Evolutionary conservation across 2,888 invertebrate genomes (phyloP), one percentile per base, ranked within the genome.

Genomic region (Andrena flavipes): DNA sequence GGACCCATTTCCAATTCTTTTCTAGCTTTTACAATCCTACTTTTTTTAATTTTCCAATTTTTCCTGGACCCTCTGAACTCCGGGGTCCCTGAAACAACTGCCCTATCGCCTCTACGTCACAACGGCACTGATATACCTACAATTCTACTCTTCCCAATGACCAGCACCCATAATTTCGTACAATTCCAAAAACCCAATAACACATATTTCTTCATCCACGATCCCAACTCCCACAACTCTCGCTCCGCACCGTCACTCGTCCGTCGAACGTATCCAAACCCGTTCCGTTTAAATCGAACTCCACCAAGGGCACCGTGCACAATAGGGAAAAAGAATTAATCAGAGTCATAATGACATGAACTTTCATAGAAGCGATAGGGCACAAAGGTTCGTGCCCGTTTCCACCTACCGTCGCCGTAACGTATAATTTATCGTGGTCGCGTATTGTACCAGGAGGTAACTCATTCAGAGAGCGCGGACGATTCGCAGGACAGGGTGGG

Each of bases 401-500:
- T 62, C 13, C 42, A 63, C 8, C 30, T 48, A 35, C 16, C 23
- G 79, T 16, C 6, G 29, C 16, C 49, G 59, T 71, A 35, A 51
- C 75, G 54, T 72, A 59, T 71, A 74, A 84, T 82, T 84, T 74
- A 77, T 75, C 20, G 49, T 42, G 67, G 65, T 26, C 69, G 26
- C 26, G 67, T 13, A 72, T 80, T 75, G 82, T 81, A 63, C 59
- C 42, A 49, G 56, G 30, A 51, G 72, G 62, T 74, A 70, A 67
- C 74, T 63, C 74, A 79, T 87, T 79, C 42, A 42, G 71, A 51
- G 69, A 68, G 73, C 42, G 51, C 62, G 74, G 69, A 56, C 82
- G 64, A 76, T 76, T 78, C 62, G 60, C 56, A 60, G 74, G 49
- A 76, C 70, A 76, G 76, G 80, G 64, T 23, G 72, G 78, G 82